Evolutionary conservation across 2,797 vertebrate genomes (phyloP).

Genomic region (Micromesistius poutassou): DNA sequence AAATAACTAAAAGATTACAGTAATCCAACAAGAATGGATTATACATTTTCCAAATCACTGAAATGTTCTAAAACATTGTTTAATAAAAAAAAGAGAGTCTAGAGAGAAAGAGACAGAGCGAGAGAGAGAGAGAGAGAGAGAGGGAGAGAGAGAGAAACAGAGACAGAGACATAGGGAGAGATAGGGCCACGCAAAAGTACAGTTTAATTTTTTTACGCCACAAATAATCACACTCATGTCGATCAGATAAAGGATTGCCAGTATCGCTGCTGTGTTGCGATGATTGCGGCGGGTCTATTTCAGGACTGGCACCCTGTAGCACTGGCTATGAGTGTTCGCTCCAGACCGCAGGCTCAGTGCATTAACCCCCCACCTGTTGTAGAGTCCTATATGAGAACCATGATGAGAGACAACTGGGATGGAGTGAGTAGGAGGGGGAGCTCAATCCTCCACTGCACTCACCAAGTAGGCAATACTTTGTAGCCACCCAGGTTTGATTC

Average conservation of each 20-base stretch:
- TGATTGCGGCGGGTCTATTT: conserved; percentile 50
- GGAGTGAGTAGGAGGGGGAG: not conserved
- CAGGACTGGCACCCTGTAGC: conserved; percentile 44
- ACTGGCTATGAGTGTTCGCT: conserved; percentile 52
- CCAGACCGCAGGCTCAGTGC: conserved; percentile 41
- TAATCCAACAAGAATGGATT: not conserved
- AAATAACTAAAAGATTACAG: not conserved
- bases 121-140: not conserved
- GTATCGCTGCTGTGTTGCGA: conserved; percentile 37
- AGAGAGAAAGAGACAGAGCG: too few relatives aligned
- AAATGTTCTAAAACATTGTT: too few relatives aligned
- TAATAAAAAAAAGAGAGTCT: too few relatives aligned
- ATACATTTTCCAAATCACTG: not conserved
- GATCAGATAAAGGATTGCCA: conserved; percentile 16
- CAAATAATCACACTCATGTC: too few relatives aligned
- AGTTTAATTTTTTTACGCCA: not conserved
- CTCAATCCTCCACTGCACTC: not conserved
- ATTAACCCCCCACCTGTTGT: conserved; percentile 65
- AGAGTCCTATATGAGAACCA: conserved; percentile 31
- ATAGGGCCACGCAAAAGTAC: not conserved
- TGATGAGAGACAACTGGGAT: conserved; percentile 47
- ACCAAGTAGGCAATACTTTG: not conserved
- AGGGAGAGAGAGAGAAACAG: too few relatives aligned
- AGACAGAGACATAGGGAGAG: not conserved
- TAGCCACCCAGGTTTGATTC: too few relatives aligned